Evolutionary conservation across 1,140 invertebrate genomes (phyloP), one percentile per base, ranked within the genome.

Genomic region (Penaeus chinensis): DNA sequence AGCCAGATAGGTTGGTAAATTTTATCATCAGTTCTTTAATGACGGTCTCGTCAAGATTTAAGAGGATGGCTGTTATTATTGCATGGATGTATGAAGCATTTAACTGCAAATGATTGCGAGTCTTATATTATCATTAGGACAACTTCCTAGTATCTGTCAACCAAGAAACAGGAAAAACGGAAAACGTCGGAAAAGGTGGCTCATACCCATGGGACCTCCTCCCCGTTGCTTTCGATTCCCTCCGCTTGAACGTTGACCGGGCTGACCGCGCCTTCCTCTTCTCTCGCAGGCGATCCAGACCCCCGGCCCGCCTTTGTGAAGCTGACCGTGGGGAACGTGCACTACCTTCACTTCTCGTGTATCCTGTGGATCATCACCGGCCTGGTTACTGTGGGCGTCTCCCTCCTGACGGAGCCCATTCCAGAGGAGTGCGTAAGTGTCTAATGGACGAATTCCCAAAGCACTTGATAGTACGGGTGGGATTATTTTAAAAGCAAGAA

Each of bases 261-360:
- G 18, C 13, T 80, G 47, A 11, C 27, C 20, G 24, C 18, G 22
- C 5, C 37, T 63, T 1, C 16, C 27, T 24, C 27, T 42, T 62
- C 81, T 37, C 61, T 2, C 32, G 16, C 47, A 88, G 86, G 27
- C 42, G 65, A 69, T 22, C 80, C 80, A 13, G 92, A 92, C 84
- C 89, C 85, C 10, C 86, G 92, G 78, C 93, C 93, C 22, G 91
- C 91, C 63, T 90, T 90, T 69, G 91, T 92, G n/a, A 91, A 91
- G 32, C 63, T 74, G 20, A 91, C 93, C 61, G 89, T 93, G 24
- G 91, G 90, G 3, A 91, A 93, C 54, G 91, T 94, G 80, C 93
- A 94, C 84, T 94, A 93, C 91, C 92, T 94, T 89, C 93, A 94
- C 90, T 94, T 93, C 89, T 91, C 91, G 8, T 89, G 92, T 62